Evolutionary conservation across 2,797 vertebrate species (phyloP), one percentile per base, ranked within the genome.

Genomic region (Hipposideros larvatus): DNA sequence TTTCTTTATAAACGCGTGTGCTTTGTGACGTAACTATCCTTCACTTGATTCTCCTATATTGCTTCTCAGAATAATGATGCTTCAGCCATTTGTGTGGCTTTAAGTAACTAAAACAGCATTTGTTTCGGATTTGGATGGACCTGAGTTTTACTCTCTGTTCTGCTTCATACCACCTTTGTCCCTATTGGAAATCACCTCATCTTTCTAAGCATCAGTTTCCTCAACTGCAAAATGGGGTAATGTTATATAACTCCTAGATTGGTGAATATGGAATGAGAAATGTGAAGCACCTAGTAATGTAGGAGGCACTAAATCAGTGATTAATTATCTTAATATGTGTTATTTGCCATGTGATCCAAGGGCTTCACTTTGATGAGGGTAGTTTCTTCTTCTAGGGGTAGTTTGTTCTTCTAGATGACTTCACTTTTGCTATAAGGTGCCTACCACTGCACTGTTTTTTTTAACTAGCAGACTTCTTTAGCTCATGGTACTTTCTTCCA

Each of bases 201-300:
- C 11, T 53, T 85, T 85, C 41, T 92, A 70, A 90, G n/a, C 43
- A n/a, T 94, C 28, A 21, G 16, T 59, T 96, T 93, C 43, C 43
- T 94, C 18, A 53, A 18, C 26, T 80, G 21, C 28, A 86, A 87
- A 91, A 46, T 61, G 24, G 77, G 14, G 21, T 34, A n/a, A 51
- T 22, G 34, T 37, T 85, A 26, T 16, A 0, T 63, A 73, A 92
- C 11, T n/a, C 14, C 31, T 63, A 46, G n/a, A 55, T 95, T 78
- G 83, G 7, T 19, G 8, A 83, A 14, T n/a, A 75, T 84, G 26
- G 63, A 82, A 43, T 51, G 19, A 80, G 46, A 48, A 83, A 41
- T 53, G 5, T 34, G 78, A 78, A 77, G 4, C 26, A 77, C 21
- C 11, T 90, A 34, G 11, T 19, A 7, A 57, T 21, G 14, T 18